Percentiles rank a stretch among this genome's conserved stretches.
phyloP scores from a whole-genome alignment of 2,113 vertebrate species.

The Agelaius tricolor region DNA sequence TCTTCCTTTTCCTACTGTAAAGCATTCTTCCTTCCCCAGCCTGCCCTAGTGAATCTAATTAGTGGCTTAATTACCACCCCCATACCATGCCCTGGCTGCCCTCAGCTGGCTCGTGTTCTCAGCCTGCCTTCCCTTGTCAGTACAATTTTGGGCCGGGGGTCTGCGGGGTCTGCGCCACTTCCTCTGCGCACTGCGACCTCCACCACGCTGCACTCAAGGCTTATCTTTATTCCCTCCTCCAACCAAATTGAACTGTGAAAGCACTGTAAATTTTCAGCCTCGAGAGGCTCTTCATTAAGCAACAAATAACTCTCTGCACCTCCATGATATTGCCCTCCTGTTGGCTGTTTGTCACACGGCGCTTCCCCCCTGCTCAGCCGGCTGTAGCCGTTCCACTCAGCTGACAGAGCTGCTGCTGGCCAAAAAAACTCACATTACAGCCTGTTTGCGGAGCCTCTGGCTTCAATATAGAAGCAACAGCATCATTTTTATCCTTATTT shows the following conservation, averaged over 20 bases:
- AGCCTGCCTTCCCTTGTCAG: neutral
- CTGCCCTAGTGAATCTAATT: slow-evolving; percentile 35
- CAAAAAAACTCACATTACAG: neutral
- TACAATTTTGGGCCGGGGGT: fast-evolving
- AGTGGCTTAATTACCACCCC: slow-evolving; percentile 12
- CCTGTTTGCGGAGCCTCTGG: neutral
- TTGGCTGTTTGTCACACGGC: neutral
- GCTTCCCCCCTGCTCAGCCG: neutral
- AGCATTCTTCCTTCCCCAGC: neutral
- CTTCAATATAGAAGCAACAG: neutral
- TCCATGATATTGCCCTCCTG: neutral
- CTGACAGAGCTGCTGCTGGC: neutral
- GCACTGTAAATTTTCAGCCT: slow-evolving; percentile 13
- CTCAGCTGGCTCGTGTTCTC: neutral
- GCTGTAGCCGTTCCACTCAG: neutral
- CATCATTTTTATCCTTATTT: neutral
- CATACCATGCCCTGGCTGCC: neutral
- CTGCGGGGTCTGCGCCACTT: neutral
- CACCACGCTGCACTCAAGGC: fast-evolving
- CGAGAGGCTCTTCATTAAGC: slow-evolving; percentile 34
- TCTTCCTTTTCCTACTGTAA: neutral
- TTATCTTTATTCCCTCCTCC: neutral
- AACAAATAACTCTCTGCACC: slow-evolving; percentile 18
- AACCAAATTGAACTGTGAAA: neutral
- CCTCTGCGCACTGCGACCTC: fast-evolving